Percentiles rank a stretch among this genome's conserved stretches.
Conservation (phyloP, 2,888 invertebrate species). For the Druceiella hillmani region DNA sequence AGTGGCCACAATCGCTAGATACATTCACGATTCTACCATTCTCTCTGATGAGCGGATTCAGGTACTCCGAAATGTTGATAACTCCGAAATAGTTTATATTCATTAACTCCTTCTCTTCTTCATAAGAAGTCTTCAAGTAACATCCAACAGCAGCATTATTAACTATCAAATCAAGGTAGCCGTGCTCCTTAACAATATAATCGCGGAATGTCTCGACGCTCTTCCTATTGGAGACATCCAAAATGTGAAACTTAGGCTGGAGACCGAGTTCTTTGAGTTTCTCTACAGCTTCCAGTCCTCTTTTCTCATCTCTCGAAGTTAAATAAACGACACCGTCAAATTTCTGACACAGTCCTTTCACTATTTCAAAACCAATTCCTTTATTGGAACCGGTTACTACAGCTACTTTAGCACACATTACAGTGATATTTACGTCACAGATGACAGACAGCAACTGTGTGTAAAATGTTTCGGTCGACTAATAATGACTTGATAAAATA, state of each 20-base stretch:
- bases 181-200: conserved; percentile 55
- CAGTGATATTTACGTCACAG: no score
- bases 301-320: conserved; percentile 59
- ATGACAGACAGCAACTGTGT: no score
- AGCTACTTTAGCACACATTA: conserved; percentile 51
- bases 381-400: conserved; percentile 45
- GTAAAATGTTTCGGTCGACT: no score
- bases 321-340: conserved; percentile 69
- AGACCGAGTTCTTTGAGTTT: conserved; percentile 54
- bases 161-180: conserved; percentile 67
- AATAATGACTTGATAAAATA: no score
- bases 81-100: conserved; percentile 67
- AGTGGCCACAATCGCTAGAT: conserved; percentile 56
- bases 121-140: conserved; percentile 53
- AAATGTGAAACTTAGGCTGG: conserved; percentile 58
- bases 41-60: conserved; percentile 66
- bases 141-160: conserved; percentile 76
- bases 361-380: conserved; percentile 47
- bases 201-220: conserved; percentile 57
- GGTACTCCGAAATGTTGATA: conserved; percentile 55
- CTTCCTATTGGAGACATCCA: conserved; percentile 61
- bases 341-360: conserved; percentile 56
- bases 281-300: conserved; percentile 58
- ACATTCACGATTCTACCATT: conserved; percentile 74
- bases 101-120: conserved; percentile 67